Evolutionary conservation across 2,113 vertebrate genomes (phyloP).

Genomic region (Phyllostomus hastatus): DNA sequence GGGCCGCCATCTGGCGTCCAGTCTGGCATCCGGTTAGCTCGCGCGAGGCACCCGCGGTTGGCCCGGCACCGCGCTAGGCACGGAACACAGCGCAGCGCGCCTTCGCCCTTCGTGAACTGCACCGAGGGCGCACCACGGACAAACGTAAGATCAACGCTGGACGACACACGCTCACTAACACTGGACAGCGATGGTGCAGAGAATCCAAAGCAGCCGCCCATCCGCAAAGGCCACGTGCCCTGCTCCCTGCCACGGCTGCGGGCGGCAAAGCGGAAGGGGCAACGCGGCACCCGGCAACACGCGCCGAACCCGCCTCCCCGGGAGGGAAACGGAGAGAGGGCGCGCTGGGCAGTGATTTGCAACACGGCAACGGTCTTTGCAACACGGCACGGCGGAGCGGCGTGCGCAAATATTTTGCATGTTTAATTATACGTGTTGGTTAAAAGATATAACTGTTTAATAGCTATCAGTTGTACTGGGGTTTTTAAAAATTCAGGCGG

Average conservation of each 20-base stretch:
- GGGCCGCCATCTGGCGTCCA: background rate
- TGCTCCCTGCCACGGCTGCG: background rate
- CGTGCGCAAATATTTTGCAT: background rate
- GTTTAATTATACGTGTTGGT: constrained; percentile 27
- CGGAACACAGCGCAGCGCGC: background rate
- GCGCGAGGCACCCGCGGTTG: background rate
- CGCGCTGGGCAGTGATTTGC: background rate
- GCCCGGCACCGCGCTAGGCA: background rate
- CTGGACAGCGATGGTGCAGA: background rate
- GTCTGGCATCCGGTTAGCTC: background rate
- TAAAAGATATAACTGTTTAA: constrained; percentile 27
- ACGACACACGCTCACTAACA: background rate
- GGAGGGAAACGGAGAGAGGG: background rate
- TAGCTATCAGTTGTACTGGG: background rate
- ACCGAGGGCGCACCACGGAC: background rate
- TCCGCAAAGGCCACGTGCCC: background rate
- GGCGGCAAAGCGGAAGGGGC: background rate
- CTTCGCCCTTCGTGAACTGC: background rate
- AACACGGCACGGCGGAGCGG: background rate
- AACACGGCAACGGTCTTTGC: background rate
- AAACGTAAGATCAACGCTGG: background rate
- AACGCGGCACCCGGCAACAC: background rate
- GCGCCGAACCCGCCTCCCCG: background rate
- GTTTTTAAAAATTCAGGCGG: constrained; percentile 29
- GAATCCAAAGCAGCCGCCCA: background rate